Evolutionary conservation across 2,113 vertebrate genomes (phyloP).

Genomic region (Anarrhichthys ocellatus): DNA sequence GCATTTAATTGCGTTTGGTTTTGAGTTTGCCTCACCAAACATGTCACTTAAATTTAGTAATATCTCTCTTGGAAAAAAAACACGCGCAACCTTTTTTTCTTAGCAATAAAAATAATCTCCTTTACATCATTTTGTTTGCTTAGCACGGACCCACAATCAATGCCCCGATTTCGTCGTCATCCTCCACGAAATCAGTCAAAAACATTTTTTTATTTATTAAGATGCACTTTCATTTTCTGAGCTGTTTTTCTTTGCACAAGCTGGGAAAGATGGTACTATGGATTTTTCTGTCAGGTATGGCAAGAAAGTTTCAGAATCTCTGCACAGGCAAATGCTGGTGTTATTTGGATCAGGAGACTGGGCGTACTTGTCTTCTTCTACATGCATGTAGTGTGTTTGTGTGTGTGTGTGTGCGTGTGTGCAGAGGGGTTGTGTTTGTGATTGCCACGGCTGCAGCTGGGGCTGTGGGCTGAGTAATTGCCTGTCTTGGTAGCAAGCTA

Average conservation of each 20-base stretch:
- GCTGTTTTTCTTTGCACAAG: not conserved
- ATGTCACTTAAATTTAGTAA: not conserved
- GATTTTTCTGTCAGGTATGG: conserved; percentile 41
- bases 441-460: conserved; percentile 91
- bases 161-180: conserved; percentile 4
- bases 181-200: conserved; percentile 22
- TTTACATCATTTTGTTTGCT: not conserved
- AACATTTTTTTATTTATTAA: conserved; percentile 5
- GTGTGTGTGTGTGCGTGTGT: conserved; percentile 15
- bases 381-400: conserved; percentile 51
- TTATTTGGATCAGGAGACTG: conserved; percentile 33
- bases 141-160: not conserved
- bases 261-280: conserved; percentile 4
- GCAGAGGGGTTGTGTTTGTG: conserved; percentile 77
- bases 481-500: conserved; percentile 94
- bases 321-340: conserved; percentile 18
- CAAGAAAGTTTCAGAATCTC: conserved; percentile 27
- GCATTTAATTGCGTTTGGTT: not conserved
- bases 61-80: not conserved
- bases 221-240: not conserved
- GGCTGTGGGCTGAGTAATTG: conserved; percentile 96
- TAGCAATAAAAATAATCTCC: not conserved
- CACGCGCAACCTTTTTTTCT: not conserved
- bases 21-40: conserved; percentile 19
- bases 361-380: conserved; percentile 34